Conservation (phyloP, 2,113 vertebrate species). For the Malaclemys terrapin region DNA sequence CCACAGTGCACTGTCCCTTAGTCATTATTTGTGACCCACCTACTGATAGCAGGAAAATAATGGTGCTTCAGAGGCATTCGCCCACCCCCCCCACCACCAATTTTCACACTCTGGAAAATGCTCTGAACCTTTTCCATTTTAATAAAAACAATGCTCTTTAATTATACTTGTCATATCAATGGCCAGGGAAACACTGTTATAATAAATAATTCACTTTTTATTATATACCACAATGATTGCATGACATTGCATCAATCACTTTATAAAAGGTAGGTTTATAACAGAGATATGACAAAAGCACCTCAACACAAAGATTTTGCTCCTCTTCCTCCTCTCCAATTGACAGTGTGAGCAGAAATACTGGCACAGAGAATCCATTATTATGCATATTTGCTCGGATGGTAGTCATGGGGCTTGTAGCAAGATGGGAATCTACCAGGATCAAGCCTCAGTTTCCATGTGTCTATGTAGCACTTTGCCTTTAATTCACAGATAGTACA, state of each 20-base stretch:
- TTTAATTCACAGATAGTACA: neutral
- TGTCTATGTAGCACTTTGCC: neutral
- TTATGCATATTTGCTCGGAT: neutral
- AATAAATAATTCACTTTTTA: neutral
- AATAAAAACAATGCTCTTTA: neutral
- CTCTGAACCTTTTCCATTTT: neutral
- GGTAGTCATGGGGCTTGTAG: neutral
- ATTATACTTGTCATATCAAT: neutral
- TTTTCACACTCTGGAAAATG: neutral
- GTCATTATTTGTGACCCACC: neutral
- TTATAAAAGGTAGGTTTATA: neutral
- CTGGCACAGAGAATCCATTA: neutral
- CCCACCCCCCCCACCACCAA: too few relatives aligned
- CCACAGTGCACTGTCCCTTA: conserved; percentile 4
- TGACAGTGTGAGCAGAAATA: accelerated
- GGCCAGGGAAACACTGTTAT: neutral
- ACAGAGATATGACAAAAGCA: neutral
- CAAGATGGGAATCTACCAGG: neutral
- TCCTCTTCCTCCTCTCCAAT: neutral
- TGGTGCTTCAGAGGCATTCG: neutral
- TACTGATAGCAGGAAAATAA: neutral
- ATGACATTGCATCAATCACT: neutral
- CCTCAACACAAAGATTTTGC: neutral
- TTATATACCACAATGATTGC: neutral
- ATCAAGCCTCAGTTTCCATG: neutral